phyloP scores from a whole-genome alignment of 2,113 vertebrate genomes.

The Glareola pratincola region DNA sequence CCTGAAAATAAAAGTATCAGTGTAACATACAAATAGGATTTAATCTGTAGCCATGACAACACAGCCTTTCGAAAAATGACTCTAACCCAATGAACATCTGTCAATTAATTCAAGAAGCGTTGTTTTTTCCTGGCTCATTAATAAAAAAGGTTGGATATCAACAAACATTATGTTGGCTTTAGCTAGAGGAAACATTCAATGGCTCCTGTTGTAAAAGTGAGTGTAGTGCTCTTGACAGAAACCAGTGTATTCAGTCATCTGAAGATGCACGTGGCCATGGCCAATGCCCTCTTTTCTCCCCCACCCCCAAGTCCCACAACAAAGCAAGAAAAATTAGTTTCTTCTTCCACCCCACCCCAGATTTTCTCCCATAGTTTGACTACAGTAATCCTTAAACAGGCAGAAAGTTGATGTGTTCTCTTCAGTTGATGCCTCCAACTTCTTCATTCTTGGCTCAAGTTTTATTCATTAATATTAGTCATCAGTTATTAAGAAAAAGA shows the following conservation, averaged over 20 bases:
- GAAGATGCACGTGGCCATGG: slow-evolving; percentile 15
- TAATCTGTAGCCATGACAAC: slow-evolving; percentile 28
- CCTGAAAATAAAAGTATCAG: slow-evolving; percentile 16
- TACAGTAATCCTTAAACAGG: slow-evolving; percentile 43
- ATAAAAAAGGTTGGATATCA: slow-evolving; percentile 44
- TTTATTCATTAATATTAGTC: slow-evolving; percentile 80
- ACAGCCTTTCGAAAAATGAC: not conserved
- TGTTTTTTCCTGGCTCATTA: slow-evolving; percentile 24
- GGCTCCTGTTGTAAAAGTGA: slow-evolving; percentile 56
- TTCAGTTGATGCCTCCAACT: slow-evolving; percentile 51
- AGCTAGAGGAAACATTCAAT: slow-evolving; percentile 65
- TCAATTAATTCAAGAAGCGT: not conserved
- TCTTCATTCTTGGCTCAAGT: slow-evolving; percentile 79
- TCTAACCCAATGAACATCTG: not conserved
- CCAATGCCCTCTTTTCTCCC: not conserved
- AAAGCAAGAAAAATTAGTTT: slow-evolving; percentile 33
- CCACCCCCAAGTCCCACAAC: not conserved
- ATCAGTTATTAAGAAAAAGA: slow-evolving; percentile 82
- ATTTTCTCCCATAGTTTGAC: slow-evolving; percentile 50
- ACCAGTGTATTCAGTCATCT: slow-evolving; percentile 33
- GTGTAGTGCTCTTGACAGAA: slow-evolving; percentile 57
- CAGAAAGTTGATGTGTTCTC: slow-evolving; percentile 37
- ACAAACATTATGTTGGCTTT: slow-evolving; percentile 33
- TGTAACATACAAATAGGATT: slow-evolving; percentile 2
- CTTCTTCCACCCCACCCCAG: not conserved